phyloP scores from a whole-genome alignment of 2,113 vertebrate genomes.

The Copsychus sechellarum region DNA sequence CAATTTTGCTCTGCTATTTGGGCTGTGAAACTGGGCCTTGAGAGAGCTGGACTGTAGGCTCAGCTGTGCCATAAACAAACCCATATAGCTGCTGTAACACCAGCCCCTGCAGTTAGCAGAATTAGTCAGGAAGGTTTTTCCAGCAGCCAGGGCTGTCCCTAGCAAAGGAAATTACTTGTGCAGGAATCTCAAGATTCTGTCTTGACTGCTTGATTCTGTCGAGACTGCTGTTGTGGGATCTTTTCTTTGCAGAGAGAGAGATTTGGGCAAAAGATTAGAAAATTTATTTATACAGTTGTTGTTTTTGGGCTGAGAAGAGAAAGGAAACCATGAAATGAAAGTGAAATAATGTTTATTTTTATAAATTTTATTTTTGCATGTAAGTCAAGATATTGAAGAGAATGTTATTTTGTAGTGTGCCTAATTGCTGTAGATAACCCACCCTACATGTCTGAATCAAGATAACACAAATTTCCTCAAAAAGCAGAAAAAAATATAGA shows the following conservation, averaged over 20 bases:
- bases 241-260: neutral
- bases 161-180: neutral
- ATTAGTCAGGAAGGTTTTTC: neutral
- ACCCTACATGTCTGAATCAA: neutral
- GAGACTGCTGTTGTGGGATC: neutral
- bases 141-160: neutral
- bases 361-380: neutral
- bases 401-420: neutral
- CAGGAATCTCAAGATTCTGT: neutral
- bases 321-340: neutral
- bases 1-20: constrained; percentile 30
- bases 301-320: neutral
- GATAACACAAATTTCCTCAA: neutral
- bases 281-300: neutral
- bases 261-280: neutral
- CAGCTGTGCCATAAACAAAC: constrained; percentile 45
- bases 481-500: neutral
- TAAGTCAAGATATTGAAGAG: neutral
- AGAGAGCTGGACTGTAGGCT: constrained; percentile 23
- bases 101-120: constrained; percentile 3
- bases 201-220: no score
- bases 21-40: constrained; percentile 17
- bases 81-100: neutral
- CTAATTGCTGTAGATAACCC: neutral
- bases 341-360: neutral